phyloP scores from a whole-genome alignment of 2,888 invertebrate genomes.

The Amphipoea lucens region DNA sequence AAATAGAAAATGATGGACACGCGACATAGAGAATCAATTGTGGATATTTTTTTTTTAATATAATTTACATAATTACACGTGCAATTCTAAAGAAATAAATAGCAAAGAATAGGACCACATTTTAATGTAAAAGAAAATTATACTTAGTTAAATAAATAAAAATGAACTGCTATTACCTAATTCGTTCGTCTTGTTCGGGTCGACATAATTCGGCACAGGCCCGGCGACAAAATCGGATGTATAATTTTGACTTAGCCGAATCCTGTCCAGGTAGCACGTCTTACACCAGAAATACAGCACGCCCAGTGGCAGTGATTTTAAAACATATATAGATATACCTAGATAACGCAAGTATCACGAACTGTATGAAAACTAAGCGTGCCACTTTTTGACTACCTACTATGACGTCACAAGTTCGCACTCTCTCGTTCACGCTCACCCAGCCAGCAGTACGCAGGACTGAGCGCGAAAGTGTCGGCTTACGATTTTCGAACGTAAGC shows the following conservation, averaged over 20 bases:
- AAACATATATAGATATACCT: too few species aligned
- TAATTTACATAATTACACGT: not conserved
- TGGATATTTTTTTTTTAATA: not conserved
- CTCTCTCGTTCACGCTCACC: too few species aligned
- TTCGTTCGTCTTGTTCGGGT: not conserved
- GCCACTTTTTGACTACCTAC: too few species aligned
- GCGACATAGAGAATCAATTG: not conserved
- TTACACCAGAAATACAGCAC: not conserved
- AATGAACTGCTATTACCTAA: not conserved
- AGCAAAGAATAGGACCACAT: not conserved
- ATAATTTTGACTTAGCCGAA: not conserved
- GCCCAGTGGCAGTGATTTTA: too few species aligned
- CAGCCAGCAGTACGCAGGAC: too few species aligned
- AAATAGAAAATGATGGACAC: slow-evolving; percentile 18
- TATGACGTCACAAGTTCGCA: too few species aligned
- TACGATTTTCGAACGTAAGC: too few species aligned
- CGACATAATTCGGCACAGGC: not conserved
- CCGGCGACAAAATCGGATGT: not conserved
- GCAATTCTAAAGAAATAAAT: not conserved
- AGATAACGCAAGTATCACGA: too few species aligned
- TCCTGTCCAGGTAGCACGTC: not conserved
- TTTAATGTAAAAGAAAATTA: not conserved
- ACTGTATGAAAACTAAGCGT: too few species aligned
- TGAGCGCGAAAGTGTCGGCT: too few species aligned
- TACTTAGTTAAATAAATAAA: not conserved